Evolutionary conservation across 2,888 invertebrate genomes (phyloP), one percentile per base, ranked within the genome.

Genomic region (Phalera bucephala): DNA sequence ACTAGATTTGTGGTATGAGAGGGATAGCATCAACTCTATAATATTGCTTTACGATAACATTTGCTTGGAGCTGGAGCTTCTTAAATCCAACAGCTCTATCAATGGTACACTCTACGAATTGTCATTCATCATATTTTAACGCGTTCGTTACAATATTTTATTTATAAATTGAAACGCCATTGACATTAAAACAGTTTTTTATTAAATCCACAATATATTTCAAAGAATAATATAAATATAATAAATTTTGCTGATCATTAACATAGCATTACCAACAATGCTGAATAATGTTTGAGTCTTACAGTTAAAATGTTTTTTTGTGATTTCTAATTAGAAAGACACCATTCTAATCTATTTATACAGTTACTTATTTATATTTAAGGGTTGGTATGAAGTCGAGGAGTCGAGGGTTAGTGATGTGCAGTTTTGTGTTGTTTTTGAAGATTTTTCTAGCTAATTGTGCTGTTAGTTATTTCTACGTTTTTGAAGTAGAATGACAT

Each of bases 171-270:
- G 40, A 87, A 82, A 86, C 69, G 58, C 42, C 10, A 58, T 70
- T 80, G 72, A 80, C 79, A 70, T 77, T 76, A 76, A 78, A 78
- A 69, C 59, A 52, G 8, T 84, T 84, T 87, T 87, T 86, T 89
- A 87, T 86, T 88, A 85, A 88, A 87, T 86, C 72, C 80, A 87
- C 80, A 87, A 84, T 87, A 87, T 84, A 81, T 85, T 82, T 87
- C 85, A 84, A 87, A 87, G 88, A 87, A 89, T 87, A 87, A 74
- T 88, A 86, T 77, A 88, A 87, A 86, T 84, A 81, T 86, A 75
- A 72, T 86, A 88, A 86, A 86, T 77, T 80, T 85, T 73, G 74
- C 78, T 70, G 73, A 71, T 72, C 64, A 67, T 73, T 79, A 75
- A 68, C 64, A 68, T 71, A 78, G 77, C 81, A 77, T 80, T 70